A percentile compares a stretch with the other conserved stretches of the same genome.
phyloP scores from a whole-genome alignment of 2,113 vertebrate genomes.

The Pygoscelis adeliae region DNA sequence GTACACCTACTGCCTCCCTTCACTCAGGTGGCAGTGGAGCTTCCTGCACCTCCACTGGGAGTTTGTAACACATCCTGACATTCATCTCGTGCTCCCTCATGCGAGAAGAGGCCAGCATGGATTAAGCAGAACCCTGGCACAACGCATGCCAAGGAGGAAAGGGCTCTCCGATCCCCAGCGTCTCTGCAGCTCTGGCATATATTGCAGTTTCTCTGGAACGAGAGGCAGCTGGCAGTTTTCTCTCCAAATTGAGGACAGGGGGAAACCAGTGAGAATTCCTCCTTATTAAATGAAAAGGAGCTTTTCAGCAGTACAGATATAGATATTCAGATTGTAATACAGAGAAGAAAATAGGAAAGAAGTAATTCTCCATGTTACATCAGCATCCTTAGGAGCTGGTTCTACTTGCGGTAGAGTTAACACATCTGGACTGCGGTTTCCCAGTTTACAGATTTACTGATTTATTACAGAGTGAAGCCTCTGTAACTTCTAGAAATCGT shows the following conservation, averaged over 20 bases:
- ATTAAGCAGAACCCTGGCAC: background rate
- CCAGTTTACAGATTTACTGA: background rate
- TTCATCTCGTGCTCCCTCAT: rapidly evolving
- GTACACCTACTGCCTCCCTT: background rate
- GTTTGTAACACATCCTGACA: rapidly evolving
- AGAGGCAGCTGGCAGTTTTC: background rate
- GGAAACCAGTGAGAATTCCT: background rate
- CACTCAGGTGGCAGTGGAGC: background rate
- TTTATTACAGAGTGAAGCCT: background rate
- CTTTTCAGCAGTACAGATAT: background rate
- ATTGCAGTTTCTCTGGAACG: background rate
- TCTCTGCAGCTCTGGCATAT: background rate
- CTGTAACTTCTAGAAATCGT: background rate
- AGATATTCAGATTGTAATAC: background rate
- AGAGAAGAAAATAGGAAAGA: background rate
- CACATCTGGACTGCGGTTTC: background rate
- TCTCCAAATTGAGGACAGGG: background rate
- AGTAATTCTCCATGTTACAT: background rate
- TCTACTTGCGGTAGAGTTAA: background rate
- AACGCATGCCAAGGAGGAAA: background rate
- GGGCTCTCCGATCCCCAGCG: background rate
- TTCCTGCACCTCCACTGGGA: background rate
- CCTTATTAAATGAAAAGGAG: background rate
- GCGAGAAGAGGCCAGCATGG: rapidly evolving
- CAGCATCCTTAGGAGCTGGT: background rate